These are phyloP conservation scores for Monoplex corrugatus DNA, from an alignment of 2,888 invertebrate genomes.

Conservation along the genomic window DNA sequence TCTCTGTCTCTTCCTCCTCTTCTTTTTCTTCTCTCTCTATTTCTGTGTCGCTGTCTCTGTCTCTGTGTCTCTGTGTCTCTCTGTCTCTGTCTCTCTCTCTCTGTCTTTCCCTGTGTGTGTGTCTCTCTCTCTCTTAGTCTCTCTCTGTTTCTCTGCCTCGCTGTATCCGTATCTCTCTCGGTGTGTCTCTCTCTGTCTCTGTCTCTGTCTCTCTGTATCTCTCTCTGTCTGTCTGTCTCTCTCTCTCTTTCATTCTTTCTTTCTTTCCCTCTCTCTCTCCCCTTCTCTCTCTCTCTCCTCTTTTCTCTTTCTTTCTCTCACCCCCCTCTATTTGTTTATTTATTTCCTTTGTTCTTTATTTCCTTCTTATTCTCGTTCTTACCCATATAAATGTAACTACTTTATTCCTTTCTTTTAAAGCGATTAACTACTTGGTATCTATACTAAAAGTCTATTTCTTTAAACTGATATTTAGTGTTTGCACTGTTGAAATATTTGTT, in stretches of 20 bases:
- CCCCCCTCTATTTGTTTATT: not conserved
- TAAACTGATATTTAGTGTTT: too few species aligned
- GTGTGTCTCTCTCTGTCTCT: not conserved
- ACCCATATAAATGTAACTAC: too few species aligned
- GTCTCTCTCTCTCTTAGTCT: not conserved
- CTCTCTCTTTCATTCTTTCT: not conserved
- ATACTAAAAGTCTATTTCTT: too few species aligned
- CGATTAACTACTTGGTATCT: too few species aligned
- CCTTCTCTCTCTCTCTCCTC: not conserved
- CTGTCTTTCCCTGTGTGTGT: not conserved
- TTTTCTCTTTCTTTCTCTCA: too few species aligned
- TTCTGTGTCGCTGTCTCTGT: not conserved
- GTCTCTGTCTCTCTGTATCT: too few species aligned
- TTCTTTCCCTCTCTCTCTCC: not conserved
- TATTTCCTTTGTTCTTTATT: not conserved
- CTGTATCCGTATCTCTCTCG: not conserved
- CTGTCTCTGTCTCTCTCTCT: not conserved
- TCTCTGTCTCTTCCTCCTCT: not conserved
- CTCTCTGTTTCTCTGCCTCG: not conserved
- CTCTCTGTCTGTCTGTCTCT: not conserved
- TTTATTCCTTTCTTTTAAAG: too few species aligned
- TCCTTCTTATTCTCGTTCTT: too few species aligned
- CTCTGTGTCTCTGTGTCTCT: not conserved
- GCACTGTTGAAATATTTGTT: too few species aligned
- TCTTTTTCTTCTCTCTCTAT: constrained; percentile 2